Evolutionary conservation across 1,140 invertebrate genomes (phyloP).

Genomic region (Subanguina moxae): DNA sequence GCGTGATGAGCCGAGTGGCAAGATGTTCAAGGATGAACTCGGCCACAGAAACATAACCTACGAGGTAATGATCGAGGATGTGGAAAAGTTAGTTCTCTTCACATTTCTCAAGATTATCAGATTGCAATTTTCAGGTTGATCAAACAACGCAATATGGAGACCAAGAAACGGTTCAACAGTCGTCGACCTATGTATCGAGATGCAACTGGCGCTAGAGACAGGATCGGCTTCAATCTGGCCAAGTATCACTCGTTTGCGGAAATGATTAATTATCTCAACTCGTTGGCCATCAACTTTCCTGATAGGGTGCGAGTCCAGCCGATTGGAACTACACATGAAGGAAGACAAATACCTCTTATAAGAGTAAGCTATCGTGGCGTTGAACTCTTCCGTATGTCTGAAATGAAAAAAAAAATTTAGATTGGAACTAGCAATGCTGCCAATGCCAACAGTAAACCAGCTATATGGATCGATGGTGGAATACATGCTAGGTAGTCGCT

Average conservation of each 20-base stretch:
- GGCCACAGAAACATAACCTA: constrained; percentile 22
- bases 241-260: constrained; percentile 57
- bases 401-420: constrained; percentile 15
- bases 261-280: constrained; percentile 57
- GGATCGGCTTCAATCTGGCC: constrained; percentile 44
- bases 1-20: background rate
- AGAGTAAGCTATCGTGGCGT: constrained; percentile 35
- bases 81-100: constrained; percentile 40
- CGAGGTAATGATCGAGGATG: constrained; percentile 56
- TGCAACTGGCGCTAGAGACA: background rate
- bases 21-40: background rate
- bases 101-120: background rate
- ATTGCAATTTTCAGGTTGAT: constrained; percentile 41
- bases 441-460: constrained; percentile 39
- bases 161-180: background rate
- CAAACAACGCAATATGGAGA: constrained; percentile 33
- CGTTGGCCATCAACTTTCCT: constrained; percentile 53
- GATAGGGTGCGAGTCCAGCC: constrained; percentile 52
- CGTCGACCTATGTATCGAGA: constrained; percentile 26
- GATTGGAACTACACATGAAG: constrained; percentile 58
- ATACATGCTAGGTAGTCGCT: constrained; percentile 58
- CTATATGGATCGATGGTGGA: constrained; percentile 58
- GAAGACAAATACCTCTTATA: constrained; percentile 56
- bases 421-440: constrained; percentile 45
- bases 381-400: background rate